Percentiles rank a stretch among this genome's conserved stretches.
Conservation (phyloP, 2,888 invertebrate species). For the Allolobophora icterica region DNA sequence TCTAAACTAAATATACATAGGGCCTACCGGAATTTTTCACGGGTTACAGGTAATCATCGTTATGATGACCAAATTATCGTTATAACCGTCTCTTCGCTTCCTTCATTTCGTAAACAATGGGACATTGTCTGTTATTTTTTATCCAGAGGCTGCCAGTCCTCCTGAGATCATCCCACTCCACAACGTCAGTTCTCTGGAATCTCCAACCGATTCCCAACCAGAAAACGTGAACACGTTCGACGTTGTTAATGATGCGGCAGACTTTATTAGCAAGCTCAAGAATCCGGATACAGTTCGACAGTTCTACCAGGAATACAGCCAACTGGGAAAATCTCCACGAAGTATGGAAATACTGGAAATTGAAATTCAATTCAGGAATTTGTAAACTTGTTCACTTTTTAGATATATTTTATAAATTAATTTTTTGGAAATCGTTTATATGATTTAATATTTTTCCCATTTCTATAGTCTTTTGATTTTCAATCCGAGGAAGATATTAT, state of each 20-base stretch:
- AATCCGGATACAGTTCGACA: neutral
- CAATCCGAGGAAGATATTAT: too few relatives aligned
- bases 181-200: neutral
- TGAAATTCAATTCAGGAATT: neutral
- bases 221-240: too few relatives aligned
- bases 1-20: too few relatives aligned
- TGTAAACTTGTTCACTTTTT: too few relatives aligned
- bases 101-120: neutral
- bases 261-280: neutral
- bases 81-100: neutral
- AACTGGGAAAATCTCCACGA: neutral
- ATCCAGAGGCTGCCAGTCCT: neutral
- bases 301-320: neutral
- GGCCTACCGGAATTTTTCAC: too few relatives aligned
- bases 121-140: neutral
- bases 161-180: neutral
- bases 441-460: neutral
- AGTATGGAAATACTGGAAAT: neutral
- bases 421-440: neutral
- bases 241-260: neutral
- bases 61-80: too few relatives aligned
- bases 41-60: too few relatives aligned
- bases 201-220: neutral
- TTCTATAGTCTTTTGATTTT: too few relatives aligned
- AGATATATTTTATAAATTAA: too few relatives aligned